Base-by-base conservation (phyloP, 2,797 vertebrate species). In the Aplochiton taeniatus region DNA sequence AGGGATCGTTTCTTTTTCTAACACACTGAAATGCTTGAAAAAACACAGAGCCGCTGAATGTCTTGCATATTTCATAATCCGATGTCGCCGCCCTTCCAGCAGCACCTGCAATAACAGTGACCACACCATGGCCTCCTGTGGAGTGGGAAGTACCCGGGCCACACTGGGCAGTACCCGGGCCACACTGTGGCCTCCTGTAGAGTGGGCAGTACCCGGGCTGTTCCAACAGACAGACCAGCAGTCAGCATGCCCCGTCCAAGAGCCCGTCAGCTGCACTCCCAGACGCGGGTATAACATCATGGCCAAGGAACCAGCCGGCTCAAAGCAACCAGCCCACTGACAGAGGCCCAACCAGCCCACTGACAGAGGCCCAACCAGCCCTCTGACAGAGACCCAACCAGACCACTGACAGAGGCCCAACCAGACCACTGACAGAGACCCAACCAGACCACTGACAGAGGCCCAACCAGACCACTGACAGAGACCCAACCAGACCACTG, bases 41-140 rank as follows among this genome's bases (percentile, higher is more conserved):
- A 88, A 91, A 90, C 82, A 90, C n/a, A n/a, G 75, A 81, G 51
- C 73, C 76, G 57, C 63, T 66, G 82, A 84, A 87, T 48, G 83
- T 86, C 75, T 86, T 61, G 73, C 85, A 84, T 87, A 78, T 86
- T 90, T 90, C 83, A 86, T 83, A 88, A 87, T 85, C 79, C 76
- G 80, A 89, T 73, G 80, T 91, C 90, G 73, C 63, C 61, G 65
- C 69, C 67, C 73, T 31, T 13, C 14, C 12, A 13, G 13, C 75
- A 83, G 76, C 92, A 91, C 90, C 90, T 92, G 90, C 79, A 87
- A 85, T 90, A 92, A 92, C 90, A 92, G 66, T 68, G 20, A 68
- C 75, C 41, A 17, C 75, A 76, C 82, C 83, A 82, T 76, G 77
- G 74, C 69, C 78, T 73, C 72, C 77, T 75, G 73, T 63, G 14